Conservation (phyloP, 2,113 vertebrate species). For the Zapus hudsonius region DNA sequence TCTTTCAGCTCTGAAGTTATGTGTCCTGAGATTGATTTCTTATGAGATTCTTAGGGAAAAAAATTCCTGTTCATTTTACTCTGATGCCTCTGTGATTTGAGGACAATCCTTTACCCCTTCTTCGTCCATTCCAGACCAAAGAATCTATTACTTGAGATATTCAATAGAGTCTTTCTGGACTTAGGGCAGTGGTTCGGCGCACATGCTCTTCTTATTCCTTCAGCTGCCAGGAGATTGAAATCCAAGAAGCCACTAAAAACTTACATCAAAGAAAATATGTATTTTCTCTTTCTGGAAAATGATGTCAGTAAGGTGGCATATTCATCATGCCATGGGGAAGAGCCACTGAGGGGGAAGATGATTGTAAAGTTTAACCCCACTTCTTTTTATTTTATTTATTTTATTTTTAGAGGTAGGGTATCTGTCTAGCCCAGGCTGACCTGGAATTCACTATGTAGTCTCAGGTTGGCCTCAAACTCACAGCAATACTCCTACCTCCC, state of each 20-base stretch:
- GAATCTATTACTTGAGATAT: slow-evolving; percentile 56
- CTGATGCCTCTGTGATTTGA: slow-evolving; percentile 12
- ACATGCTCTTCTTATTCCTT: not conserved
- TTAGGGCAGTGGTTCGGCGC: slow-evolving; percentile 1
- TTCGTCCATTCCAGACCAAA: not conserved
- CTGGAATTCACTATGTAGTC: too few species aligned
- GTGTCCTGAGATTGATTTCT: slow-evolving; percentile 52
- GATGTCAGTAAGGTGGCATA: not conserved
- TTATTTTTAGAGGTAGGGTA: too few species aligned
- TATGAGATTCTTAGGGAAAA: slow-evolving; percentile 49
- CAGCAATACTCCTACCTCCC: too few species aligned
- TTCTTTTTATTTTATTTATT: not conserved
- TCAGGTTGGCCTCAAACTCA: too few species aligned
- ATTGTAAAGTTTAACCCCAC: not conserved
- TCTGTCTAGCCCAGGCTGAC: too few species aligned
- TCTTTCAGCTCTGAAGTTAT: slow-evolving; percentile 29
- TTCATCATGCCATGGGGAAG: not conserved
- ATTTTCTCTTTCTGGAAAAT: not conserved
- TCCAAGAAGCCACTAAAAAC: not conserved
- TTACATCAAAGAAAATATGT: not conserved
- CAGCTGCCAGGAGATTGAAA: slow-evolving; percentile 38
- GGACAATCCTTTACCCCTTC: slow-evolving; percentile 16
- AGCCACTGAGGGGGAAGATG: not conserved
- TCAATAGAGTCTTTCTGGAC: slow-evolving; percentile 41
- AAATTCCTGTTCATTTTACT: slow-evolving; percentile 53